phyloP scores from a whole-genome alignment of 2,888 invertebrate species.

The Diarsia brunnea region DNA sequence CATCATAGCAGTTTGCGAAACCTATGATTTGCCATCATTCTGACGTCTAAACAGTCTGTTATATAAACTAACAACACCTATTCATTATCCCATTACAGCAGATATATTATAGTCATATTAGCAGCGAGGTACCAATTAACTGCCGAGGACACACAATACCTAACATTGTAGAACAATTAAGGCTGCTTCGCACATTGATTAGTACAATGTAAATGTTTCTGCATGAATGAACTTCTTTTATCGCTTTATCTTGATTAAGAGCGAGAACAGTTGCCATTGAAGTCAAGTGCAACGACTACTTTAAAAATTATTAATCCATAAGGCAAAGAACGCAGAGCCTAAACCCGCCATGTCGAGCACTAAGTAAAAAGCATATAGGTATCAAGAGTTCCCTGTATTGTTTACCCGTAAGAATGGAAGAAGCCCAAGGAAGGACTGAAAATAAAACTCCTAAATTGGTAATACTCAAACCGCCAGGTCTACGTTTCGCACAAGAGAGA shows the following conservation, averaged over 20 bases:
- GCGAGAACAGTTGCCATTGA: neutral
- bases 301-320: neutral
- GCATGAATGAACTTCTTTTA: conserved; percentile 35
- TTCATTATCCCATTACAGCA: conserved; percentile 40
- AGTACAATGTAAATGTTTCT: conserved; percentile 40
- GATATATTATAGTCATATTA: conserved; percentile 36
- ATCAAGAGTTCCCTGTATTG: neutral
- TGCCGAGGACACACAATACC: conserved; percentile 43
- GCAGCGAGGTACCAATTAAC: conserved; percentile 29
- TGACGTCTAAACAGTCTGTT: neutral
- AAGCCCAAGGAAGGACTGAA: neutral
- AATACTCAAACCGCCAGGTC: neutral
- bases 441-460: neutral
- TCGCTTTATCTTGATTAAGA: conserved; percentile 36
- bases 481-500: no score
- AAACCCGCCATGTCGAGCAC: neutral
- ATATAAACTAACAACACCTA: conserved; percentile 18
- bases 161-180: conserved; percentile 39
- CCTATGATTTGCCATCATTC: conserved; percentile 1
- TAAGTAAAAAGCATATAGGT: neutral
- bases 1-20: neutral
- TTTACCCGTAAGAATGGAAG: neutral
- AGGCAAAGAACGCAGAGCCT: neutral
- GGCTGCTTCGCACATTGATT: conserved; percentile 42
- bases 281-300: neutral